phyloP scores from a whole-genome alignment of 2,113 vertebrate genomes.

The Gallinago media region DNA sequence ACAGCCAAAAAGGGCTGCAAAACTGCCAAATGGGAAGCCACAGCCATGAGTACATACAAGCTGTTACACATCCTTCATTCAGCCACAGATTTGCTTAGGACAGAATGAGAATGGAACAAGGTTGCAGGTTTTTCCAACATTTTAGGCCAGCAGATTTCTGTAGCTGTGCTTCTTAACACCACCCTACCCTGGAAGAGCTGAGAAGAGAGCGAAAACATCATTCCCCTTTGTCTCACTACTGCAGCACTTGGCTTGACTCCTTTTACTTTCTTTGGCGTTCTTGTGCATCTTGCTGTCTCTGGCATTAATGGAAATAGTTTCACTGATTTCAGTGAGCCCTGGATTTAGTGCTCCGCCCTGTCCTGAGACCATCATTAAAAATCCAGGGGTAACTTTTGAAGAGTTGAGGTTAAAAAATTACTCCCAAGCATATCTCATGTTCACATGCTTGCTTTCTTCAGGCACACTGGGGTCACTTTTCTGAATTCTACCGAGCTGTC shows the following conservation, averaged over 20 bases:
- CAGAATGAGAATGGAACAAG: not conserved
- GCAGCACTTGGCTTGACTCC: not conserved
- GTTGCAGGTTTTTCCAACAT: not conserved
- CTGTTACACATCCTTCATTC: conserved; percentile 17
- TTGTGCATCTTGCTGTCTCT: not conserved
- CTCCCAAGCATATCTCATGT: not conserved
- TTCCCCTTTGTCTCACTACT: not conserved
- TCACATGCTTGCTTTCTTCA: not conserved
- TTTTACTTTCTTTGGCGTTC: not conserved
- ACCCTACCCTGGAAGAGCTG: not conserved
- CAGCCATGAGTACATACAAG: not conserved
- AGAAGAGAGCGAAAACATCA: rapidly evolving
- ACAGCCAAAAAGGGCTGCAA: conserved; percentile 29
- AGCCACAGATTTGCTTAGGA: not conserved
- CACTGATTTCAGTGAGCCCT: not conserved
- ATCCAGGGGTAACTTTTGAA: not conserved
- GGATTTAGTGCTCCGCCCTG: not conserved
- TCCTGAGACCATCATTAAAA: not conserved
- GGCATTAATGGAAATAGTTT: not conserved
- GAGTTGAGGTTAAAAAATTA: not conserved
- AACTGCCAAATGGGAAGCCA: conserved; percentile 39
- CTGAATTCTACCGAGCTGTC: not conserved
- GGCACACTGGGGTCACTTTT: rapidly evolving
- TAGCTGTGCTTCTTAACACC: not conserved
- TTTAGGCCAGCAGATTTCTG: not conserved